phyloP scores from a whole-genome alignment of 2,113 vertebrate genomes.

The Isurus oxyrinchus region DNA sequence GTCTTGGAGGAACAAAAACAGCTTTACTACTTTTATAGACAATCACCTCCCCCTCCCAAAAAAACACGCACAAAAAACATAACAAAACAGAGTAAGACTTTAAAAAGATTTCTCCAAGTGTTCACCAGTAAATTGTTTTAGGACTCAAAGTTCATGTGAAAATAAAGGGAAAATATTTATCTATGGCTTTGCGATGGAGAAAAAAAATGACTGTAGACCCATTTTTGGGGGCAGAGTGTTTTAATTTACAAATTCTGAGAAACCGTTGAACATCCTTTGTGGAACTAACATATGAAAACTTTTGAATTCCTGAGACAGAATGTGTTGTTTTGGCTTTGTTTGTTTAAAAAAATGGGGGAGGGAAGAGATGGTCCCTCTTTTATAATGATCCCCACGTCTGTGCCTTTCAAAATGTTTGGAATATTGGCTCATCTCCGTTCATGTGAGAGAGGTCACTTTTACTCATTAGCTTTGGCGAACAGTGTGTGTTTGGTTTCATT shows the following conservation, averaged over 20 bases:
- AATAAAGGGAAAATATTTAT: background rate
- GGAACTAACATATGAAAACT: background rate
- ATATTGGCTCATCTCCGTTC: slow-evolving; percentile 30
- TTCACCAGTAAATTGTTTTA: background rate
- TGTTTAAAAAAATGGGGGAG: slow-evolving; percentile 13
- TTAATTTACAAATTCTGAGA: background rate
- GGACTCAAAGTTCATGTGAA: background rate
- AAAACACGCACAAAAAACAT: slow-evolving; percentile 16
- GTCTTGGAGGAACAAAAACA: slow-evolving; percentile 49
- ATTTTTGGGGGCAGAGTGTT: background rate
- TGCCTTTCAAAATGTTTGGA: slow-evolving; percentile 23
- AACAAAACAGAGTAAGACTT: background rate
- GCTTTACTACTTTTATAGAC: slow-evolving; percentile 37
- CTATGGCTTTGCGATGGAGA: no score
- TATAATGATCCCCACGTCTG: slow-evolving; percentile 1
- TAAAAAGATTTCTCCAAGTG: background rate
- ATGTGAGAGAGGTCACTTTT: slow-evolving; percentile 28
- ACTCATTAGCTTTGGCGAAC: background rate
- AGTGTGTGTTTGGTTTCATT: background rate
- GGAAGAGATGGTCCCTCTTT: background rate
- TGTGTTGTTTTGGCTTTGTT: slow-evolving; percentile 10
- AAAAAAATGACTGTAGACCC: background rate
- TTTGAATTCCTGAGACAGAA: slow-evolving; percentile 24
- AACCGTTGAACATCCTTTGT: background rate
- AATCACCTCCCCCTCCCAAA: background rate